Base-by-base conservation (phyloP, 2,113 vertebrate species). In the Austrofundulus limnaeus region DNA sequence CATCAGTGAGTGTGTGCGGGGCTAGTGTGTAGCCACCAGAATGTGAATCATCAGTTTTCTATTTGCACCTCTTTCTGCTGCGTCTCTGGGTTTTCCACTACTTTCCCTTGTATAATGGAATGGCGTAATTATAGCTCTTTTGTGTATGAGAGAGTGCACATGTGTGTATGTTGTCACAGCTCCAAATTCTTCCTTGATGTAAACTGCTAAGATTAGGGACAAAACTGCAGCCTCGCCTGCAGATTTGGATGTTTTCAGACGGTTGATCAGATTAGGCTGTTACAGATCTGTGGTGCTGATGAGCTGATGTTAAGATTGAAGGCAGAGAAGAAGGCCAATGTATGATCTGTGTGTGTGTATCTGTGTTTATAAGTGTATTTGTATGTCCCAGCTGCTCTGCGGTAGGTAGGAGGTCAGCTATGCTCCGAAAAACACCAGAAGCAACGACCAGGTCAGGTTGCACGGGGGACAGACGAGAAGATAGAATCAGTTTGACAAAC, bases 391-490 rank as follows among this genome's bases (percentile, higher is more conserved):
- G 55, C 53, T 68, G 28, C 77, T 77, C 85, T 87, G 89, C 72
- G 85, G 89, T 89, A 89, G 89, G 87, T 90, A 81, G 81, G 60
- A 80, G 82, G 83, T 84, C 63, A 84, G 85, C 82, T 75, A 78
- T 31, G 68, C 81, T 85, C 80, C 78, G 81, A 79, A 76, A 82
- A 65, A 46, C n/a, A 75, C 53, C 66, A 73, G 61, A 77, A 68
- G 82, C 78, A 76, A 73, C 41, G 43, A 66, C 24, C 62, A 61
- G 85, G 62, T 89, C 85, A 61, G 79, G 81, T 87, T 90, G 74
- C 87, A 69, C 21, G 7, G 50, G n/a, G 70, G 76, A 66, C 60
- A 80, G 71, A 70, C 28, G 47, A 20, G 21, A 38, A 61, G 81
- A 78, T 81, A 66, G 78, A 75, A 55, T 39, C 72, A 81, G 78